A percentile compares a stretch with the other conserved stretches of the same genome.
Evolutionary conservation across 1,140 invertebrate genomes (phyloP).

Genomic region (Ceratosolen solmsi): DNA sequence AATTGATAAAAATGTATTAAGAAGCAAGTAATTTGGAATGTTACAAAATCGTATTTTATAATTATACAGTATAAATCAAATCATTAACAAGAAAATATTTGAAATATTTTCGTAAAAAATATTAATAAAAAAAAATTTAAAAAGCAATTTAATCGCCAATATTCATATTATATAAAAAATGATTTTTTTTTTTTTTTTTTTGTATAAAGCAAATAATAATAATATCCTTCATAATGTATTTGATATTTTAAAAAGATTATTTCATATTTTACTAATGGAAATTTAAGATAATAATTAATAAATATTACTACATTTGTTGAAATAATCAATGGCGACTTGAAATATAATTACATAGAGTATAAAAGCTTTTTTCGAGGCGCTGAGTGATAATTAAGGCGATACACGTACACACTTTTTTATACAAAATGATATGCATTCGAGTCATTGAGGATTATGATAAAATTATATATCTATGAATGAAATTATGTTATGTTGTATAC

Average conservation of each 20-base stretch:
- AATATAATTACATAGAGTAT: constrained; percentile 20
- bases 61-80: constrained; percentile 3
- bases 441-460: background rate
- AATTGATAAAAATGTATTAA: constrained; percentile 14
- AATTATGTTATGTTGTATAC: background rate
- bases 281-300: constrained; percentile 10
- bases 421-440: background rate
- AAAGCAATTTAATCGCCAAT: background rate
- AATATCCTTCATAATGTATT: background rate
- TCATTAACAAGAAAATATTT: background rate
- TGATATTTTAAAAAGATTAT: background rate
- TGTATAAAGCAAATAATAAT: constrained; percentile 3
- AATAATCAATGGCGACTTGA: constrained; percentile 8
- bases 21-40: constrained; percentile 22
- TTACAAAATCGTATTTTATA: constrained; percentile 10
- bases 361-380: constrained; percentile 35
- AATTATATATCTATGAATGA: background rate
- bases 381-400: constrained; percentile 25
- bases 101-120: constrained; percentile 10
- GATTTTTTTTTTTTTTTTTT: too few species aligned
- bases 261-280: background rate
- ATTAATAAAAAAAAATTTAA: background rate
- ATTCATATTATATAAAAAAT: constrained; percentile 12
- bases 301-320: constrained; percentile 8
- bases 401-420: background rate